phyloP scores from a whole-genome alignment of 1,140 invertebrate species.

The Andrena cerasifolii region DNA sequence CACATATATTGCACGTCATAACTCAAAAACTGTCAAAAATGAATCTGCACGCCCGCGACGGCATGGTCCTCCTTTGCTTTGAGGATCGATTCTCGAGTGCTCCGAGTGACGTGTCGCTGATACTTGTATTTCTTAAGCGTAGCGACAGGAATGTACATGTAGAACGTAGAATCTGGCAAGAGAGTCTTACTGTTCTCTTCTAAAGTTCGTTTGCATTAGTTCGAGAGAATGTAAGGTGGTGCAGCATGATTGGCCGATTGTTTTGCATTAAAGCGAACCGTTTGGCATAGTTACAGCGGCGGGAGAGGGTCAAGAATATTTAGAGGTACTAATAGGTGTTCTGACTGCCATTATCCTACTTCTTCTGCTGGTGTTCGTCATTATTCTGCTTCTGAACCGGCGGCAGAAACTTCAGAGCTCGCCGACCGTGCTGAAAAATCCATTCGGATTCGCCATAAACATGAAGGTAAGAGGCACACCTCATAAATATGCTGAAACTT shows the following conservation, averaged over 20 bases:
- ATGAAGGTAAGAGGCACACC: slow-evolving; percentile 83
- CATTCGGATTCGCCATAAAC: slow-evolving; percentile 86
- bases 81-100: background rate
- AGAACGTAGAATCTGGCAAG: background rate
- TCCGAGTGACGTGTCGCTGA: no score
- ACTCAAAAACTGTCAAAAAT: no score
- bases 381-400: slow-evolving; percentile 86
- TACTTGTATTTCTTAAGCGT: no score
- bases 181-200: background rate
- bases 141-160: no score
- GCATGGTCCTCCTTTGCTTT: background rate
- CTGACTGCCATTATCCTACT: slow-evolving; percentile 88
- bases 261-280: slow-evolving; percentile 45
- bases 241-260: background rate
- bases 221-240: background rate
- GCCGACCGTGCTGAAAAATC: slow-evolving; percentile 85
- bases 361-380: slow-evolving; percentile 85
- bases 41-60: background rate
- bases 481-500: slow-evolving; percentile 52
- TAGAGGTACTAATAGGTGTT: slow-evolving; percentile 89
- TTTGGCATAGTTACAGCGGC: slow-evolving; percentile 83
- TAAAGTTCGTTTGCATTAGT: background rate
- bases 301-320: slow-evolving; percentile 85
- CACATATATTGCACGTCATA: no score
- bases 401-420: slow-evolving; percentile 86